Conservation (phyloP, 2,797 vertebrate genomes). For the Rhinoraja longicauda region DNA sequence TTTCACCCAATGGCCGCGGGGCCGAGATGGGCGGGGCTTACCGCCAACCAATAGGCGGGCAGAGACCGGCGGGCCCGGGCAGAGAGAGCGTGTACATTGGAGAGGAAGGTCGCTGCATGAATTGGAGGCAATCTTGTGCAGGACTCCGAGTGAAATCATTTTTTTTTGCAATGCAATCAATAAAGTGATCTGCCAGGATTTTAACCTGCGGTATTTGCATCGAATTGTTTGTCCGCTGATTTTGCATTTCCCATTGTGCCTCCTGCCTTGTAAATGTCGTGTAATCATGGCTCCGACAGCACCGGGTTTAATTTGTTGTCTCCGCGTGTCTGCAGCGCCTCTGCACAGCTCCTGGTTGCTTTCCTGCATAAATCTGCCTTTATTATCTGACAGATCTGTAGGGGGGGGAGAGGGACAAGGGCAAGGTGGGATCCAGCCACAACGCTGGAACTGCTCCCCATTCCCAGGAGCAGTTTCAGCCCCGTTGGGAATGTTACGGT, state of each 20-base stretch:
- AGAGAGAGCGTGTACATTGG: neutral
- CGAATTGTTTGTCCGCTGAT: neutral
- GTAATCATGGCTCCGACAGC: neutral
- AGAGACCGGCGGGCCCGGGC: neutral
- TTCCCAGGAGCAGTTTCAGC: neutral
- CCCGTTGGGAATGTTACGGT: neutral
- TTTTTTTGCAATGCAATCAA: neutral
- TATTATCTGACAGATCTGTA: neutral
- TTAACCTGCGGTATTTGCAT: neutral
- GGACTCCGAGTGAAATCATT: neutral
- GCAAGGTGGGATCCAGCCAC: neutral
- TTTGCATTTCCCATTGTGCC: neutral
- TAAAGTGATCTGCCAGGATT: neutral
- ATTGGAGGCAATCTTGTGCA: neutral
- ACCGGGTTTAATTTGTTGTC: neutral
- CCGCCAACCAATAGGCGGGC: neutral
- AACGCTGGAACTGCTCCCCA: neutral
- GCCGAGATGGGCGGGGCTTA: rapidly evolving
- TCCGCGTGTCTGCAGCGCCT: slow-evolving; percentile 1
- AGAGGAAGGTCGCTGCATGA: neutral
- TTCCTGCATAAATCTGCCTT: slow-evolving; percentile 8
- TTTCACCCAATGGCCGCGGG: neutral
- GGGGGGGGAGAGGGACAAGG: neutral
- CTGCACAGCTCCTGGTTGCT: neutral
- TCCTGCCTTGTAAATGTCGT: neutral